Conservation (phyloP, 1,140 invertebrate genomes). For the Stratiolaelaps scimitus region DNA sequence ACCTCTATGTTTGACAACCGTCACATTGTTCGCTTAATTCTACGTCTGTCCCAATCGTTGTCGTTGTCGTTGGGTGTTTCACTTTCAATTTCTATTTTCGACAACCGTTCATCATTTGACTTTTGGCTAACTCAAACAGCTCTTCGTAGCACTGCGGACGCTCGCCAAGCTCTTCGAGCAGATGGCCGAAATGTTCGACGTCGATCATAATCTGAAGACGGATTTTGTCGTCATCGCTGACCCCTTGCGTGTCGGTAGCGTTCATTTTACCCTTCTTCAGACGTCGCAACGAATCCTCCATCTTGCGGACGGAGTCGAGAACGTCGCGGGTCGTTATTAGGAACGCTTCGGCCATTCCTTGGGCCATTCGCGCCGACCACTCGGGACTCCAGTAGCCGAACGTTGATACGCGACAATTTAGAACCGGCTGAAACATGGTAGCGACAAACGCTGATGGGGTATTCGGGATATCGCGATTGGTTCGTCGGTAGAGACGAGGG, state of each 20-base stretch:
- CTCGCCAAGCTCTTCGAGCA: not conserved
- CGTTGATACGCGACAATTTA: constrained; percentile 31
- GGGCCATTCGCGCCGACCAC: constrained; percentile 50
- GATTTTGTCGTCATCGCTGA: constrained; percentile 83
- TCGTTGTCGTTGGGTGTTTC: too few relatives aligned
- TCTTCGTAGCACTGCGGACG: not conserved
- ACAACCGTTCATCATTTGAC: constrained; percentile 6
- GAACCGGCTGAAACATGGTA: constrained; percentile 50
- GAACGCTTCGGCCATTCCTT: constrained; percentile 51
- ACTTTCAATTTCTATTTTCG: too few relatives aligned
- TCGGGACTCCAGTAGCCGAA: constrained; percentile 34
- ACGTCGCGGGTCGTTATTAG: constrained; percentile 60
- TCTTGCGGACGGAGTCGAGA: constrained; percentile 78
- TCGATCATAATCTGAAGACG: constrained; percentile 73
- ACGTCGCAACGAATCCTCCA: constrained; percentile 75
- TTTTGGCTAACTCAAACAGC: constrained; percentile 4
- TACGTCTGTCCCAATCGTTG: too few relatives aligned
- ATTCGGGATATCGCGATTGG: constrained; percentile 69
- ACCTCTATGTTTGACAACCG: too few relatives aligned
- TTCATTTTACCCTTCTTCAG: constrained; percentile 70
- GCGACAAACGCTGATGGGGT: constrained; percentile 64
- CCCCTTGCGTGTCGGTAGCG: constrained; percentile 38
- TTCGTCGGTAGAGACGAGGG: constrained; percentile 77
- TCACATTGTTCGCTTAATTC: too few relatives aligned
- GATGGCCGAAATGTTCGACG: constrained; percentile 48